Evolutionary conservation across 2,113 vertebrate species (phyloP), one percentile per base, ranked within the genome.

Genomic region (Chloroceryle aenea): DNA sequence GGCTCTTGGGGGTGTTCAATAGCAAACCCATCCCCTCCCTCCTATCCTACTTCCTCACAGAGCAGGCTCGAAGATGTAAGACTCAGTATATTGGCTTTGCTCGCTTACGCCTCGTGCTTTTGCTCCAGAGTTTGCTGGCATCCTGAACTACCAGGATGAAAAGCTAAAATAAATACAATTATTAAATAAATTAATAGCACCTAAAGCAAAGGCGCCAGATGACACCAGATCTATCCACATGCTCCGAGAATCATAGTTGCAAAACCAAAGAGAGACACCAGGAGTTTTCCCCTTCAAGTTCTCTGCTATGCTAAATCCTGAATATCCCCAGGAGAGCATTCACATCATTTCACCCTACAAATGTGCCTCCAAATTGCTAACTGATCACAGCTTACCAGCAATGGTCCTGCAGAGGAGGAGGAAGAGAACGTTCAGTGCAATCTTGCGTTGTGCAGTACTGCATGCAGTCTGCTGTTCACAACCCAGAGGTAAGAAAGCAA

Each of bases 21-120:
- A 47, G 29, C 52, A 82, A 76, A 64, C 7, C 30, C 11, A 34
- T 17, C 50, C 27, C 23, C 23, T 69, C 22, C 38, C 40, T 61
- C 47, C 40, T 40, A 32, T 61, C 47, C 40, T 40, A 32, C 10
- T 26, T 25, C 6, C 6, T 34, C 55, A 71, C 10, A 6, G 26
- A 53, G 42, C 9, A 50, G 29, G 26, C 20, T 4, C 4, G 3
- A 52, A 63, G 47, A 68, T 0, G 0, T 12, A 27, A 48, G 32
- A 8, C 36, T 59, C 0, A 0, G 52, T 47, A 83, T 62, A n/a
- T 3, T 3, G 6, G 64, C 40, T 81, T 75, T 2, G 0, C 30
- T 50, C 1, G 7, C 55, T 86, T 30, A 27, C 0, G 1, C 13
- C 30, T 71, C 1, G 1, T 10, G 13, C 30, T 47, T 73, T 78